Evolutionary conservation across 2,113 vertebrate genomes (phyloP).

Genomic region (Bothrops jararaca): DNA sequence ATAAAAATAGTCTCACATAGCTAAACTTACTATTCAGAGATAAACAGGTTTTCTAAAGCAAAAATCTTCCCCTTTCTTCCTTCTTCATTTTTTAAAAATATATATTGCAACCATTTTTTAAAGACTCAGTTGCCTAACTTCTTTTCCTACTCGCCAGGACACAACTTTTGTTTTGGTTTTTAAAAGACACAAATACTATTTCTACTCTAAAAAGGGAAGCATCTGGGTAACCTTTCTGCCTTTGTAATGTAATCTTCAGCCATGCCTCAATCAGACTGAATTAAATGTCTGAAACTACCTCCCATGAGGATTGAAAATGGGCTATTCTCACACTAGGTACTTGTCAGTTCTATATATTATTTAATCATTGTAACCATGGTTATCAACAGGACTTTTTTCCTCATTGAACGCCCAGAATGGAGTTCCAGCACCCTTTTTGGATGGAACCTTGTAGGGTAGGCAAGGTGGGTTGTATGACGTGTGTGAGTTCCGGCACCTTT

Average conservation of each 20-base stretch:
- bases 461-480: too few relatives aligned
- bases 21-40: neutral
- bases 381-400: neutral
- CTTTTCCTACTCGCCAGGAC: neutral
- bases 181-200: neutral
- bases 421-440: too few relatives aligned
- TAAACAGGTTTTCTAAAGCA: neutral
- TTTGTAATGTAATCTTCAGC: neutral
- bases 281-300: neutral
- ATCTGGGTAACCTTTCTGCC: neutral
- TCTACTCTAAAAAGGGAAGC: neutral
- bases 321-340: neutral
- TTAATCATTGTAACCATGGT: neutral
- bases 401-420: too few relatives aligned
- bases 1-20: neutral
- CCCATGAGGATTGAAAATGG: neutral
- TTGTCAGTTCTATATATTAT: neutral
- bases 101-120: neutral
- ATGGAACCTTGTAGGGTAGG: too few relatives aligned
- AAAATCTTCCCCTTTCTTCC: neutral
- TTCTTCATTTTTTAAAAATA: neutral
- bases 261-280: neutral
- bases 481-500: too few relatives aligned
- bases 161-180: neutral
- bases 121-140: neutral